Conservation (phyloP, 1,140 invertebrate species). For the Manduca sexta region DNA sequence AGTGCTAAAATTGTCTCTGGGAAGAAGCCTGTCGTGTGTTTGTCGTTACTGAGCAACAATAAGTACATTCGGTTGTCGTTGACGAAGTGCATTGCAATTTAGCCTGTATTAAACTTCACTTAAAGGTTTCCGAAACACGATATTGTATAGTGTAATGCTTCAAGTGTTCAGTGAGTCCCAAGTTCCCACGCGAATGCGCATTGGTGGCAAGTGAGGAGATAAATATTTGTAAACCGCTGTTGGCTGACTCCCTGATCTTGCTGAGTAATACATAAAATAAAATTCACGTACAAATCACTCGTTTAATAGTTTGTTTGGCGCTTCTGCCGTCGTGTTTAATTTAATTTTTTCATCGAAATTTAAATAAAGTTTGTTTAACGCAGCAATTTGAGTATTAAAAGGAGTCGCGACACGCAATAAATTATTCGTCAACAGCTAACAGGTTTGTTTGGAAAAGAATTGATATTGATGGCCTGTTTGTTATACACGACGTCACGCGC, state of each 20-base stretch:
- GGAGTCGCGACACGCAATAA: too few relatives aligned
- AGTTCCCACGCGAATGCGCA: constrained; percentile 54
- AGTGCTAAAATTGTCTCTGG: constrained; percentile 43
- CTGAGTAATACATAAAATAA: background rate
- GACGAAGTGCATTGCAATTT: background rate
- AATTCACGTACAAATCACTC: too few relatives aligned
- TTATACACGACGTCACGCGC: background rate
- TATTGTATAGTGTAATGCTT: background rate
- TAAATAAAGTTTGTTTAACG: too few relatives aligned
- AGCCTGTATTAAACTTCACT: background rate
- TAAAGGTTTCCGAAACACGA: too few relatives aligned
- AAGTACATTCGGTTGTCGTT: background rate
- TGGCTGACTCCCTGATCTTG: constrained; percentile 36
- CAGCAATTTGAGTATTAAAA: too few relatives aligned
- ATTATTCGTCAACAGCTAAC: too few relatives aligned
- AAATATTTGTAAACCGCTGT: constrained; percentile 60
- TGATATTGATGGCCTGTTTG: background rate
- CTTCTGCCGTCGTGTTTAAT: too few relatives aligned
- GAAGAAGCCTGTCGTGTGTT: constrained; percentile 18
- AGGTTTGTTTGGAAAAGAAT: background rate
- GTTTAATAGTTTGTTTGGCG: too few relatives aligned
- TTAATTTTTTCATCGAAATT: too few relatives aligned
- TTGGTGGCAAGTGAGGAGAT: constrained; percentile 53
- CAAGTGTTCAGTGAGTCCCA: constrained; percentile 6
- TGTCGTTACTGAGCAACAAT: background rate